These are phyloP conservation scores for Sebastes nivosus DNA, from an alignment of 2,797 vertebrate genomes.

Conservation along the genomic window DNA sequence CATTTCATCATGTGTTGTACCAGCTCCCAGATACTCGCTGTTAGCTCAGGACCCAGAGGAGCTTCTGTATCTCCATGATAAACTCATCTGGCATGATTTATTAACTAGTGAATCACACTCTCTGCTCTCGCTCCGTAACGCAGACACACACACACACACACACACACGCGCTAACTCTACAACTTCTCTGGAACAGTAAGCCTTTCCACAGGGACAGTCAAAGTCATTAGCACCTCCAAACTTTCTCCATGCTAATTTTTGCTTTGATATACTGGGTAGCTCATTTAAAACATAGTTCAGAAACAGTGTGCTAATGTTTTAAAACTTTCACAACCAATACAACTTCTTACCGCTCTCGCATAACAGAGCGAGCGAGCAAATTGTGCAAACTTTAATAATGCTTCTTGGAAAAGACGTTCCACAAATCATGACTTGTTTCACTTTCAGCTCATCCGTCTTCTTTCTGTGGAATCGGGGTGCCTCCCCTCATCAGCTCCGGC, in stretches of 20 bases:
- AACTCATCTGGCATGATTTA: constrained; percentile 91
- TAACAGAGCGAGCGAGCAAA: constrained; percentile 23
- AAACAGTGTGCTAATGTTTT: constrained; percentile 63
- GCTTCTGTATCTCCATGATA: constrained; percentile 86
- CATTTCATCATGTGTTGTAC: constrained; percentile 85
- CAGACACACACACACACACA: constrained; percentile 39
- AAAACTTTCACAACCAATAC: constrained; percentile 63
- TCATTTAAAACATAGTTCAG: constrained; percentile 77
- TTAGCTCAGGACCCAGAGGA: constrained; percentile 85
- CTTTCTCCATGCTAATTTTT: constrained; percentile 80
- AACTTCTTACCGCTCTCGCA: constrained; percentile 42
- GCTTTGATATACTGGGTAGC: constrained; percentile 77
- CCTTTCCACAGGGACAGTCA: constrained; percentile 84
- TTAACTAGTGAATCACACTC: constrained; percentile 85
- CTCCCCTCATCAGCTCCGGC: constrained; percentile 60
- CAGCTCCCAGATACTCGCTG: constrained; percentile 82
- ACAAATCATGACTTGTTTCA: constrained; percentile 44
- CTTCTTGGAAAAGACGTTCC: constrained; percentile 39
- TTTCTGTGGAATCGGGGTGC: constrained; percentile 31
- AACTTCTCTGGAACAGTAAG: constrained; percentile 80
- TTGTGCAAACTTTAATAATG: constrained; percentile 55
- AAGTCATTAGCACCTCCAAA: constrained; percentile 86
- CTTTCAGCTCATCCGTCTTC: constrained; percentile 57
- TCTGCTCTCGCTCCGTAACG: constrained; percentile 66
- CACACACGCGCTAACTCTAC: constrained; percentile 47